These are phyloP conservation scores for Drosophila pachea DNA, from an alignment of 1,140 invertebrate genomes.

Conservation along the genomic window DNA sequence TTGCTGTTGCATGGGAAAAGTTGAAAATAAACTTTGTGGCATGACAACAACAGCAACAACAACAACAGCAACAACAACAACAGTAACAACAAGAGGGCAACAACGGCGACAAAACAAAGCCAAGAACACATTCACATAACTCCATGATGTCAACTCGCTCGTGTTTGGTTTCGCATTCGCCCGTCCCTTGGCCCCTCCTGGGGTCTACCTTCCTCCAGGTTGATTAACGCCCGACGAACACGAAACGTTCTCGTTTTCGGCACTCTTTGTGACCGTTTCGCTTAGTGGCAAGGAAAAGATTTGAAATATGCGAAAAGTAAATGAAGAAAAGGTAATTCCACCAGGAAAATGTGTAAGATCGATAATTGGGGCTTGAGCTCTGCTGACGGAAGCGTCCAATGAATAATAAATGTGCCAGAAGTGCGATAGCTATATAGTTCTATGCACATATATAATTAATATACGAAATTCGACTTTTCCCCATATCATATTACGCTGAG, in stretches of 20 bases:
- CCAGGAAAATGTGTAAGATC: constrained; percentile 27
- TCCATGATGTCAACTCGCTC: constrained; percentile 74
- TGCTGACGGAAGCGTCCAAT: not conserved
- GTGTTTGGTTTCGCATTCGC: constrained; percentile 61
- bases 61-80: too few species aligned
- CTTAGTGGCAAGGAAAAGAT: constrained; percentile 56
- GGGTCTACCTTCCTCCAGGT: constrained; percentile 29
- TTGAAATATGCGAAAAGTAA: constrained; percentile 43
- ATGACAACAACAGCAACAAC: constrained; percentile 32
- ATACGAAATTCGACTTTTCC: too few species aligned
- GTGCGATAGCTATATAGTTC: constrained; percentile 1
- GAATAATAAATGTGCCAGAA: constrained; percentile 3
- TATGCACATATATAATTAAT: not conserved
- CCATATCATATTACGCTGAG: too few species aligned
- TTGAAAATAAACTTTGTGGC: constrained; percentile 73
- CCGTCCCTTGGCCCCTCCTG: not conserved
- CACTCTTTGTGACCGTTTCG: constrained; percentile 39
- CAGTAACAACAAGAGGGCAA: constrained; percentile 4
- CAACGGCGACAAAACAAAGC: constrained; percentile 5
- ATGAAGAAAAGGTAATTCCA: constrained; percentile 4
- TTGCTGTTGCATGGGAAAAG: constrained; percentile 61
- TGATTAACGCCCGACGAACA: constrained; percentile 70
- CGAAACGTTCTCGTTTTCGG: constrained; percentile 51
- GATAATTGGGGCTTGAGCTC: constrained; percentile 30
- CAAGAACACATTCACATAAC: constrained; percentile 50